A percentile compares a stretch with the other conserved stretches of the same genome.
Conservation (phyloP, 2,797 vertebrate genomes). For the Ficedula albicollis region DNA sequence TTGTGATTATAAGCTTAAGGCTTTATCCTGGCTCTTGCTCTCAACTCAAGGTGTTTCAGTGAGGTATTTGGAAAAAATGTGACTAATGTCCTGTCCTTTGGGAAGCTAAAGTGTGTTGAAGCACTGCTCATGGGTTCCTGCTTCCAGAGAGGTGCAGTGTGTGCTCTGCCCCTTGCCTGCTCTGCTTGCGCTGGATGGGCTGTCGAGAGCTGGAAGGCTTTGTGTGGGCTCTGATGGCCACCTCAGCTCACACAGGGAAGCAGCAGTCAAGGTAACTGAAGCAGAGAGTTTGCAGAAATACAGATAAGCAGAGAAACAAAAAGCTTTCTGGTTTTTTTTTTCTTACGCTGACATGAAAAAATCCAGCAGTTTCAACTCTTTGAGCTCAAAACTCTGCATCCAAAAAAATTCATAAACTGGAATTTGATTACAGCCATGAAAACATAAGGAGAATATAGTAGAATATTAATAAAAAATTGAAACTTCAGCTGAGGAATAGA, state of each 20-base stretch:
- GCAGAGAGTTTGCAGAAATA: neutral
- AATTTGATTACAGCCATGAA: neutral
- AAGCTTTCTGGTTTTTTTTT: neutral
- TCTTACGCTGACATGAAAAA: neutral
- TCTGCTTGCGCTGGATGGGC: fast-evolving
- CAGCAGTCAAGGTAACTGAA: neutral
- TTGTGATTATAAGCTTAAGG: neutral
- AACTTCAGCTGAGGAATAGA: neutral
- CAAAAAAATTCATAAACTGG: neutral
- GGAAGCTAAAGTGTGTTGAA: neutral
- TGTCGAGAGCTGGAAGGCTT: fast-evolving
- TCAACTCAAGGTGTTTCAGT: neutral
- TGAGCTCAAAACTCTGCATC: neutral
- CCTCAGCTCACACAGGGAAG: neutral
- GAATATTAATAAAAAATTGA: neutral
- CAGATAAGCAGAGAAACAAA: neutral
- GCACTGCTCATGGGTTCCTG: fast-evolving
- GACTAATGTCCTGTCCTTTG: neutral
- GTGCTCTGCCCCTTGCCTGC: neutral
- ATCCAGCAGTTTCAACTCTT: neutral
- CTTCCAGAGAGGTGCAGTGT: fast-evolving
- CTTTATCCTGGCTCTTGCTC: neutral
- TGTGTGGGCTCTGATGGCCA: neutral
- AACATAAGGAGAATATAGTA: neutral
- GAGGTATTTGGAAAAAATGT: neutral